Base-by-base conservation (phyloP, 2,888 invertebrate genomes). In the Hedychridium roseum region DNA sequence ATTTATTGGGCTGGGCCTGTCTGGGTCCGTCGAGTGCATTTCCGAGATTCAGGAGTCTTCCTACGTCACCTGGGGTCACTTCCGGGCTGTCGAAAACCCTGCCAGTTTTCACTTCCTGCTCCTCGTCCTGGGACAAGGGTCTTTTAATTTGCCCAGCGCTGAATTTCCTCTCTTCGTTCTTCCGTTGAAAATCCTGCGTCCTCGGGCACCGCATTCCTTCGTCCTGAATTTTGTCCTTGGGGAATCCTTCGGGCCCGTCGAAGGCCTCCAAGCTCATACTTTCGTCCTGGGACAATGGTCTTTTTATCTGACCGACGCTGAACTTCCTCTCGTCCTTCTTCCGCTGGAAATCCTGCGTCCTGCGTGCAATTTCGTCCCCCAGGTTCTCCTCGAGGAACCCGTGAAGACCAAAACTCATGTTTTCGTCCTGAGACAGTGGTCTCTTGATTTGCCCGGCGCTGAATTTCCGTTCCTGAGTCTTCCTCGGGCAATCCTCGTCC, bases 1-100 rank as follows among this genome's bases (percentile, higher is more conserved):
- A 82, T 68, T 83, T 82, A 63, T 80, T 80, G 9, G 82, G 77
- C 54, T 78, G 77, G 11, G 74, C 63, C 35, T 71, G 74, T n/a
- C 76, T 66, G 1, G 76, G 77, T 7, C 73, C 76, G 18, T 76
- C 78, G 9, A 78, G 57, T 2, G 76, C 78, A 47, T 77, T 78
- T 4, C 76, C 79, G 41, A 73, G 76, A 54, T 78, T 78, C 32
- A 78, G 57, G 77, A 78, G 72, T 54, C 80, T 76, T 21, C 80
- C 81, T 31, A 80, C 79, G 43, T 80, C 78, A 21, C 77, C 78
- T 0, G 78, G 74, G 1, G 71, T 76, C 2, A 78, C 76, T 40
- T 80, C 80, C 3, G 80, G 73, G 47, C 78, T 80, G 57, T 80
- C 79, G 35, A 79, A 68, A 3, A 70, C 63, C 5, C 73, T 57